Base-by-base conservation (phyloP, 1,140 invertebrate species). In the Drosophila varians region DNA sequence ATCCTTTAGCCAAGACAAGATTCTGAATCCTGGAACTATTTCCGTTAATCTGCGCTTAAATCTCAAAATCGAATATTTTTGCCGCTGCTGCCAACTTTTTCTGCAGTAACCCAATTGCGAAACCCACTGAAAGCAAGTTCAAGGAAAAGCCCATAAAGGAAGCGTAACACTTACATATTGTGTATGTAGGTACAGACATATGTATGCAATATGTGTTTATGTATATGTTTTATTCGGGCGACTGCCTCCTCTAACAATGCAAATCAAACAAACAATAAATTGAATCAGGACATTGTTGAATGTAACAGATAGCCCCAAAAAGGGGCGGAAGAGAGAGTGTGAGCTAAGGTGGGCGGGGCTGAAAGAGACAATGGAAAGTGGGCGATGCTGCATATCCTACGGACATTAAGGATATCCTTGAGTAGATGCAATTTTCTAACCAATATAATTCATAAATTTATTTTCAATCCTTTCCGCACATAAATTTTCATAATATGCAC, bases 361-460 rank as follows among this genome's bases (percentile, higher is more conserved):
- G 5, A 9, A 7, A 42, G 21, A 18, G 40, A 58, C 38, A 49
- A 31, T 49, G 58, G 38, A 64, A 18, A 42, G 4, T 16, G 36
- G 14, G 16, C 36, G 19, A 14, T 12, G 36, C 64, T 74, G 77
- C 82, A 87, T 74, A 87, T 87, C 82, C 82, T 87, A 64, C 69
- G 70, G 71, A 79, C 83, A 88, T 88, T 88, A 90, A 90, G 87
- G 87, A 89, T 89, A 90, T 89, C 87, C 87, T 89, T 89, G 87
- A 89, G 80, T 90, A 86, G 78, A 90, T 90, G 77, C 87, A 90
- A 90, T 90, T 90, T 90, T 90, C 87, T 90, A 90, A 79, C 87
- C 87, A 90, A 90, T 90, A 90, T 90, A 90, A 90, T 90, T 90
- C 88, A 90, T 90, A 90, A 90, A 90, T 90, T 90, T 90, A 90